These are phyloP conservation scores for Solea senegalensis DNA, from an alignment of 2,113 vertebrate species.

Conservation along the genomic window DNA sequence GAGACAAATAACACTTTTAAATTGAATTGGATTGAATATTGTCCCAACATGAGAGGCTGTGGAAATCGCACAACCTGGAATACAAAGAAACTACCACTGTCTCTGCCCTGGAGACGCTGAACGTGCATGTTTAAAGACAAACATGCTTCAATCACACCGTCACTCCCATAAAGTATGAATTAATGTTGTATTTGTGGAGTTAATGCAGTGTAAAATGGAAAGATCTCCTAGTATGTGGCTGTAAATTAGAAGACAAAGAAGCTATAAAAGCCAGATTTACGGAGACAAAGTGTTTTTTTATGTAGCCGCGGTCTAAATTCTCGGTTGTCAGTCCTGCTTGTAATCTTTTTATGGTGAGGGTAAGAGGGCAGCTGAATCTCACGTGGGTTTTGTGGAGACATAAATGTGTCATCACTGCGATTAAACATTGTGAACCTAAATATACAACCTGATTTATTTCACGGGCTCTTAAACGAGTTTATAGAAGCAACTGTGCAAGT, in stretches of 20 bases:
- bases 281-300: background rate
- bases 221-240: background rate
- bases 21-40: too few species aligned
- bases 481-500: background rate
- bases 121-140: too few species aligned
- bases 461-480: background rate
- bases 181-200: too few species aligned
- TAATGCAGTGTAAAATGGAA: too few species aligned
- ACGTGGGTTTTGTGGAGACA: background rate
- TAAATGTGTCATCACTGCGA: constrained; percentile 44
- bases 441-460: constrained; percentile 43
- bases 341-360: constrained; percentile 30
- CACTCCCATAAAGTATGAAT: too few species aligned
- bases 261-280: background rate
- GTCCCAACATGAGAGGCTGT: too few species aligned
- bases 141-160: too few species aligned
- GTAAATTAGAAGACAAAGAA: background rate
- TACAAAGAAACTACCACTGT: too few species aligned
- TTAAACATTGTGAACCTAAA: constrained; percentile 40
- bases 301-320: constrained; percentile 3
- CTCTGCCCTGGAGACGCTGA: too few species aligned
- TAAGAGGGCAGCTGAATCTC: background rate
- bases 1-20: too few species aligned
- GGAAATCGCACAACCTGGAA: too few species aligned
- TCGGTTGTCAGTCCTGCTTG: background rate